A percentile compares a stretch with the other conserved stretches of the same genome.
phyloP scores from a whole-genome alignment of 1,140 invertebrate species.

The Trichonephila clavipes region DNA sequence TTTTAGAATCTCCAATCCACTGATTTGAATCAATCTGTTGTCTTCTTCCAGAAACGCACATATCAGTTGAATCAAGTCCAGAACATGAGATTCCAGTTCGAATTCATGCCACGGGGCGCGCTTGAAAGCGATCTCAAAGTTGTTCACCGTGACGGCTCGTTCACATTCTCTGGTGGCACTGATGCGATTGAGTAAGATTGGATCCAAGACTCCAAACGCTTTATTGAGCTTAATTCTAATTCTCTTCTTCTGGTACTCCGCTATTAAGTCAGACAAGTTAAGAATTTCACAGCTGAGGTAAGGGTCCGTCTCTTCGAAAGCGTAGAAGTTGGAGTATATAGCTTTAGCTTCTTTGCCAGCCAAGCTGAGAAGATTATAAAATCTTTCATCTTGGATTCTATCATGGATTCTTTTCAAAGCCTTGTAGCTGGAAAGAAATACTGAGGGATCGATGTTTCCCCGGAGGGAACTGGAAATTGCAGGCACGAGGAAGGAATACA shows the following conservation, averaged over 20 bases:
- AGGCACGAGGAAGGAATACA: background rate
- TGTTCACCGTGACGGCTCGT: conserved; percentile 18
- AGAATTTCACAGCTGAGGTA: background rate
- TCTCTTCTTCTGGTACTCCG: conserved; percentile 32
- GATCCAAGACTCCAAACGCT: conserved; percentile 45
- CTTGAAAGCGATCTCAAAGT: conserved; percentile 19
- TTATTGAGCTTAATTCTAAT: background rate
- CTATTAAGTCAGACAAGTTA: background rate
- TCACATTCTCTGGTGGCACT: conserved; percentile 28
- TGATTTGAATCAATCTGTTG: conserved; percentile 3
- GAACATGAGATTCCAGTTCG: conserved; percentile 29
- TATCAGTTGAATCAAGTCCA: conserved; percentile 9
- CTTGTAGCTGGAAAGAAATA: background rate
- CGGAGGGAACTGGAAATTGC: background rate
- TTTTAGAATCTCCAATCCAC: conserved; percentile 30
- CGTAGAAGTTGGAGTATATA: conserved; percentile 14
- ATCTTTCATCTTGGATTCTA: background rate
- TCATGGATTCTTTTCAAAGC: conserved; percentile 29
- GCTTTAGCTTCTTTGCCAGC: background rate
- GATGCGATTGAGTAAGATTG: background rate
- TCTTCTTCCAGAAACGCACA: background rate
- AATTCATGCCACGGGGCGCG: background rate
- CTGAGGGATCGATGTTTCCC: background rate
- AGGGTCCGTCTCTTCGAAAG: conserved; percentile 17
- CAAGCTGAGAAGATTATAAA: background rate